These are phyloP conservation scores for Odiellus spinosus DNA, from an alignment of 2,888 invertebrate species.

Conservation along the genomic window DNA sequence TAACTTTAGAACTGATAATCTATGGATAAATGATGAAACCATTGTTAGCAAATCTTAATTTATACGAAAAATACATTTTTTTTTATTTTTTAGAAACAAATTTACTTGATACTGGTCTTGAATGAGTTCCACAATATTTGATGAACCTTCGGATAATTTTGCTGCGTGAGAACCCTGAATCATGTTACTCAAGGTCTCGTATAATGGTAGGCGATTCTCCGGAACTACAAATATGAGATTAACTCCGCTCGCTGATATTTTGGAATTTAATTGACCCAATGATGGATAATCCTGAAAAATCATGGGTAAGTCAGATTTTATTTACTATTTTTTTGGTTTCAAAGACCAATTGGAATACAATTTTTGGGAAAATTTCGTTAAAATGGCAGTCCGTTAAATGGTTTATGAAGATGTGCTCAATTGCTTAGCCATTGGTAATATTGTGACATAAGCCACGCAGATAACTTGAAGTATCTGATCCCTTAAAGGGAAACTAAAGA, in stretches of 20 bases:
- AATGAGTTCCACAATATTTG: constrained; percentile 87
- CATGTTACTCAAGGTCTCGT: constrained; percentile 62
- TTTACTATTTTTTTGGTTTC: too few species aligned
- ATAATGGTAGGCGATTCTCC: constrained; percentile 60
- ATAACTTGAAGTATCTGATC: too few species aligned
- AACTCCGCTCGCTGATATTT: constrained; percentile 74
- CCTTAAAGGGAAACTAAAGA: too few species aligned
- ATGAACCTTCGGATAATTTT: constrained; percentile 74
- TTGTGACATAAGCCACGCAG: too few species aligned
- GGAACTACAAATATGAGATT: constrained; percentile 97
- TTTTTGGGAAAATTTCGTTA: too few species aligned
- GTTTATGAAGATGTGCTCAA: too few species aligned
- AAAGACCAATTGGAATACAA: too few species aligned
- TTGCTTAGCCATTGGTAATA: too few species aligned
- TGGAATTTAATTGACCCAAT: constrained; percentile 65
- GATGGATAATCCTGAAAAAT: constrained; percentile 78
- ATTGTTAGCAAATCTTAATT: neutral
- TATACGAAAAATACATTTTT: too few species aligned
- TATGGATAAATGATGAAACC: constrained; percentile 30
- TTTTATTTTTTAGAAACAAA: neutral
- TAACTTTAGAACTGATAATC: constrained; percentile 84
- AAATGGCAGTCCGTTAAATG: too few species aligned
- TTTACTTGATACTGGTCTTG: constrained; percentile 59
- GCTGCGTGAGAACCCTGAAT: constrained; percentile 89
- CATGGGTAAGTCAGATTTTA: neutral